Conservation (phyloP, 2,888 invertebrate species). For the Andricus curvator region DNA sequence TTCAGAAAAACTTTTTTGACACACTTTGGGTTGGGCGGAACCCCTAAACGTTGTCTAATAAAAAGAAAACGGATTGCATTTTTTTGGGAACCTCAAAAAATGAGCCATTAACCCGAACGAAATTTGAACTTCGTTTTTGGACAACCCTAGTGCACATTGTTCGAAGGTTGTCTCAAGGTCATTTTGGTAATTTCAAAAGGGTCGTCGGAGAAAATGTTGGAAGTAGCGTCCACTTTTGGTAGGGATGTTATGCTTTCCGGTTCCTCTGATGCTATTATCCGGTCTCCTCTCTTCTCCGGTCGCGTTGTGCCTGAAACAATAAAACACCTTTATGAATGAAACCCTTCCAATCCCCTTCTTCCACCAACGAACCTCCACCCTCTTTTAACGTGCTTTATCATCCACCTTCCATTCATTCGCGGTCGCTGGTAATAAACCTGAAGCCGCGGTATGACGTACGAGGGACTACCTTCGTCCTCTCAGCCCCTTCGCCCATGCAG, state of each 20-base stretch:
- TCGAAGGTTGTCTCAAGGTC: conserved; percentile 36
- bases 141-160: not conserved
- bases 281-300: conserved; percentile 66
- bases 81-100: too few species aligned
- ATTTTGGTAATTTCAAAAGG: conserved; percentile 37
- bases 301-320: conserved; percentile 73
- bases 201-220: conserved; percentile 58
- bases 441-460: conserved; percentile 42
- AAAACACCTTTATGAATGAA: conserved; percentile 76
- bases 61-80: too few species aligned
- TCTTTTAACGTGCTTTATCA: conserved; percentile 70
- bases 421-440: conserved; percentile 65
- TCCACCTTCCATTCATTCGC: conserved; percentile 68
- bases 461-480: conserved; percentile 17
- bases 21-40: too few species aligned
- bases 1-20: too few species aligned
- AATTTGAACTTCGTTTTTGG: too few species aligned
- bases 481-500: not conserved
- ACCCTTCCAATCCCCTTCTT: conserved; percentile 59
- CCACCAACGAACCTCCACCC: conserved; percentile 58
- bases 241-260: conserved; percentile 74
- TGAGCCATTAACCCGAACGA: too few species aligned
- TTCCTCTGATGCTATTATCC: conserved; percentile 72
- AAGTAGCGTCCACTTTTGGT: conserved; percentile 68
- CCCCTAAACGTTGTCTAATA: too few species aligned